A percentile compares a stretch with the other conserved stretches of the same genome.
These are phyloP conservation scores for Ptilonorhynchus violaceus DNA, from an alignment of 2,113 vertebrate genomes.

Conservation along the genomic window DNA sequence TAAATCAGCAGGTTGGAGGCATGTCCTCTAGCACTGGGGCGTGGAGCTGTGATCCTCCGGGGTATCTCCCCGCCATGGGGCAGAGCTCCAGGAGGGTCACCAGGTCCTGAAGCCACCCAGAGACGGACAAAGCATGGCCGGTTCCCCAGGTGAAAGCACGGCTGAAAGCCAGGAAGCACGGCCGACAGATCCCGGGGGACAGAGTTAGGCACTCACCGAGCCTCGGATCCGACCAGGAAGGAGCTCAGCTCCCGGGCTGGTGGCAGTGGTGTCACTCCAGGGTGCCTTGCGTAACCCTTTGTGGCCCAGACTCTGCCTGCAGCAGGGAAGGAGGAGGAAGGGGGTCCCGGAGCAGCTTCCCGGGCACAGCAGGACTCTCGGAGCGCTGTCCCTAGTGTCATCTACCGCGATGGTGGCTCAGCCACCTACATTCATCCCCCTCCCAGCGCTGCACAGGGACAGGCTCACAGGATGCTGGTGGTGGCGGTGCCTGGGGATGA, in stretches of 20 bases:
- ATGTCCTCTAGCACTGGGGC: background rate
- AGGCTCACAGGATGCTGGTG: background rate
- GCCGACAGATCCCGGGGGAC: background rate
- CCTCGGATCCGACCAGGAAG: conserved; percentile 52
- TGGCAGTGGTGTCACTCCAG: conserved; percentile 51
- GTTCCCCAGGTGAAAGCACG: background rate
- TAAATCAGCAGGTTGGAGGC: background rate
- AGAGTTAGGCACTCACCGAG: conserved; percentile 16
- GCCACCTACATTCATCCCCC: background rate
- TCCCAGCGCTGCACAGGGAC: background rate
- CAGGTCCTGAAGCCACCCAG: background rate
- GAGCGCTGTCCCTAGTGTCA: background rate
- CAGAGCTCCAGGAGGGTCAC: background rate
- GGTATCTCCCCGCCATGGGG: background rate
- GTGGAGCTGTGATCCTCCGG: accelerated
- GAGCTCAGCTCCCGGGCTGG: conserved; percentile 6
- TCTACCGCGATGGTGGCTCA: background rate
- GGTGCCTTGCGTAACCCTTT: conserved; percentile 55
- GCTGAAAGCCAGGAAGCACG: background rate
- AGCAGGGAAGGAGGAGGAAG: background rate
- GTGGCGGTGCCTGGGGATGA: accelerated
- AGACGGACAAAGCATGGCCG: background rate
- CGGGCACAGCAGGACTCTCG: background rate
- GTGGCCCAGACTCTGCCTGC: conserved; percentile 28
- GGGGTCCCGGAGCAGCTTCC: background rate